phyloP scores from a whole-genome alignment of 2,113 vertebrate species.

The Rana temporaria region DNA sequence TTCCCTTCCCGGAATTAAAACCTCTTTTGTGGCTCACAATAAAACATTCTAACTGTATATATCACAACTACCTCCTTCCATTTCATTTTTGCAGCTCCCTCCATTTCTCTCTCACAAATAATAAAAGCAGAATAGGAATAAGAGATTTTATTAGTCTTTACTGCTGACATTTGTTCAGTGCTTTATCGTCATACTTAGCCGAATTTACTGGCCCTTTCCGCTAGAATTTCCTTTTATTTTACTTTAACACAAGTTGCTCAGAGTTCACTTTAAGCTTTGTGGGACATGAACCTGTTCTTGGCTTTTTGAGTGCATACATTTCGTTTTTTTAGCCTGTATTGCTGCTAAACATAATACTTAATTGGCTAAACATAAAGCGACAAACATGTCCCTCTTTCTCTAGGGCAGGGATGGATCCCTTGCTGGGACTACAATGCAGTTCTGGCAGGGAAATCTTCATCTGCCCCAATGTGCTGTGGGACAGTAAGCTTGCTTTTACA shows the following conservation, averaged over 20 bases:
- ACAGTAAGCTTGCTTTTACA: too few species aligned
- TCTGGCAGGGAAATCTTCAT: too few species aligned
- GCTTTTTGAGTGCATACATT: too few species aligned
- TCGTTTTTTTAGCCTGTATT: too few species aligned
- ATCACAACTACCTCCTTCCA: background rate
- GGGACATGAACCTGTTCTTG: too few species aligned
- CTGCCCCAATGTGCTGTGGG: too few species aligned
- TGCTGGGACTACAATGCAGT: too few species aligned
- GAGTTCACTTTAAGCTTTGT: background rate
- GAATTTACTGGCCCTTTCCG: background rate
- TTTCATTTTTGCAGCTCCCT: background rate
- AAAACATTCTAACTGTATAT: background rate
- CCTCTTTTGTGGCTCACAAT: background rate
- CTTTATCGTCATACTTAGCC: background rate
- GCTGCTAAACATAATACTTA: too few species aligned
- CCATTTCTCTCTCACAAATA: background rate
- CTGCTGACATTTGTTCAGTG: constrained; percentile 22
- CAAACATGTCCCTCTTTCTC: too few species aligned
- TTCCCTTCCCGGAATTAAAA: background rate
- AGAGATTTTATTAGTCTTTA: constrained; percentile 9
- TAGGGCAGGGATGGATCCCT: too few species aligned
- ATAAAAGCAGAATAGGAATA: constrained; percentile 15
- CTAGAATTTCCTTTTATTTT: background rate
- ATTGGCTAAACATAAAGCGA: too few species aligned
- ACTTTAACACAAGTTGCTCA: background rate